These are phyloP conservation scores for Colletes collaris DNA, from an alignment of 2,888 invertebrate species.

Conservation along the genomic window DNA sequence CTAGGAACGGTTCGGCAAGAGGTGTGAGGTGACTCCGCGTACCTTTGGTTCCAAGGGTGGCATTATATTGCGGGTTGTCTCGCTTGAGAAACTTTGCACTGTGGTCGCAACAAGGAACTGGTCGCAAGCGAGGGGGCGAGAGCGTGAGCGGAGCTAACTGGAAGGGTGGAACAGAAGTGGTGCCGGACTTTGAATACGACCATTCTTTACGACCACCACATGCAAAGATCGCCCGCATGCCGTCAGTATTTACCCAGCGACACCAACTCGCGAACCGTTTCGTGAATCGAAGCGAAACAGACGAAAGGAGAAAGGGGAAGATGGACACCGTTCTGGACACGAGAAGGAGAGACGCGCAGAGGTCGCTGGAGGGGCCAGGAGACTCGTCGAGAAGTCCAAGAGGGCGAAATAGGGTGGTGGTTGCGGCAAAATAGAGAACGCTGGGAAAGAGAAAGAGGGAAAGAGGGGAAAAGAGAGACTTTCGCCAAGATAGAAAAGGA, in stretches of 20 bases:
- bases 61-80: slow-evolving; percentile 81
- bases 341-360: slow-evolving; percentile 32
- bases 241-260: slow-evolving; percentile 75
- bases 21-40: slow-evolving; percentile 49
- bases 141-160: slow-evolving; percentile 53
- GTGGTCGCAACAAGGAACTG: slow-evolving; percentile 70
- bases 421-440: slow-evolving; percentile 56
- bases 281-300: slow-evolving; percentile 65
- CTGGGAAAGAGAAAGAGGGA: slow-evolving; percentile 52
- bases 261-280: slow-evolving; percentile 71
- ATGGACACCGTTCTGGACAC: slow-evolving; percentile 48
- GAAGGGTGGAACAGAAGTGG: slow-evolving; percentile 68
- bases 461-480: slow-evolving; percentile 29
- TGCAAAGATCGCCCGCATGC: slow-evolving; percentile 78
- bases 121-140: slow-evolving; percentile 43
- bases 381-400: slow-evolving; percentile 59
- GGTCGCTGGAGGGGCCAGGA: slow-evolving; percentile 46
- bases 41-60: slow-evolving; percentile 68
- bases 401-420: slow-evolving; percentile 56
- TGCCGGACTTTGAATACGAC: slow-evolving; percentile 74
- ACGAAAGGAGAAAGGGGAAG: slow-evolving; percentile 59
- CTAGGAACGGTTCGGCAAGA: slow-evolving; percentile 4
- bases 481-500: slow-evolving; percentile 55
- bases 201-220: slow-evolving; percentile 79
- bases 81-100: slow-evolving; percentile 80